Evolutionary conservation across 2,113 vertebrate species (phyloP), one percentile per base, ranked within the genome.

Genomic region (Thinocorus orbignyianus): DNA sequence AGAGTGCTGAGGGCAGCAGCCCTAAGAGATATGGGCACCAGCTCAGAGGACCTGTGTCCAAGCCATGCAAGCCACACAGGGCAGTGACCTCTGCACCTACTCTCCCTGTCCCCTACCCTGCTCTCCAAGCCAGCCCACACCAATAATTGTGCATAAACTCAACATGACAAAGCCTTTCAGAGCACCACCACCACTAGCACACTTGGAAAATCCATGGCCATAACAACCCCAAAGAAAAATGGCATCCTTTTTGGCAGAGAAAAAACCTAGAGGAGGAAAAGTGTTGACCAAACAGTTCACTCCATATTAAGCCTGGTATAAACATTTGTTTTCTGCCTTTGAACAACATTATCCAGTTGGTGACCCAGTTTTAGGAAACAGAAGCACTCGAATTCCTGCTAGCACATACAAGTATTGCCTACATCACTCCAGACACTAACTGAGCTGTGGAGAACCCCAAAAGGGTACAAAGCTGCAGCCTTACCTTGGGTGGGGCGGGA

Each of bases 401-500:
- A 51, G 24, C n/a, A 60, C 23, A 23, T 8, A 12, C 11, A 30
- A 25, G 23, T 20, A 17, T 26, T 52, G 26, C 39, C 57, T 78
- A 6, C 33, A 39, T 23, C 7, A 3, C 31, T 70, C 20, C 30
- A 58, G 49, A n/a, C 19, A 42, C 11, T 69, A 18, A 7, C 28
- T 35, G 60, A 71, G 35, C 35, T 55, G 7, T 39, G 25, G 6
- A 71, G 7, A 19, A 81, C 13, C 28, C 13, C 37, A 22, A 52
- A 81, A 86, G 23, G 49, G 66, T 49, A 66, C 1, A 61, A 35
- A 82, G 11, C 41, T 33, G 28, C 10, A 54, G 19, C 13, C 86
- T 96, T 94, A 97, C 96, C 93, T 96, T 90, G 61, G 86, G 83
- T 54, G 77, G 83, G 2, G 90, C 79, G 1, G 70, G 54, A 48